phyloP scores from a whole-genome alignment of 2,113 vertebrate genomes.

The Campylomormyrus tamandua region DNA sequence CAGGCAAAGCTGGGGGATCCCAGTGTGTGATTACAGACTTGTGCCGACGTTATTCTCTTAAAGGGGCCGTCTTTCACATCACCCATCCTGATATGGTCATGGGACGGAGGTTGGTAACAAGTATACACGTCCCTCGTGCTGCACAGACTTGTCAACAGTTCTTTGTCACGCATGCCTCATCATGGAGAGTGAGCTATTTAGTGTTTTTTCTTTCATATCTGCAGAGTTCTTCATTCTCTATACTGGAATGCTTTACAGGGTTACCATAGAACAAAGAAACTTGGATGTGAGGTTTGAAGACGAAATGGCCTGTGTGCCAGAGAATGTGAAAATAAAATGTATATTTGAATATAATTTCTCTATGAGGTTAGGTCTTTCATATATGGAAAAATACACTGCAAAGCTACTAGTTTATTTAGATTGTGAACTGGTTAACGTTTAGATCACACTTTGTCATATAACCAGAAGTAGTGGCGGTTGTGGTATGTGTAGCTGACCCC shows the following conservation, averaged over 20 bases:
- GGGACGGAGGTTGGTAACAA: not conserved
- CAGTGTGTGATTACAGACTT: constrained; percentile 31
- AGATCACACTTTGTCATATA: not conserved
- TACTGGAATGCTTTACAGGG: not conserved
- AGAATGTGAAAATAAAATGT: not conserved
- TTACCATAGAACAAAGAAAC: not conserved
- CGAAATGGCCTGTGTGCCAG: not conserved
- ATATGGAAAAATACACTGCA: not conserved
- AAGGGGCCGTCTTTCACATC: not conserved
- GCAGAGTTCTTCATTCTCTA: not conserved
- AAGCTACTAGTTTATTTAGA: not conserved
- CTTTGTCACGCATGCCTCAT: not conserved
- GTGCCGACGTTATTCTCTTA: not conserved
- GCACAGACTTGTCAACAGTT: not conserved
- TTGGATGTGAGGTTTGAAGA: not conserved
- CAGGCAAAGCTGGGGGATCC: constrained; percentile 21
- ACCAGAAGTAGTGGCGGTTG: not conserved
- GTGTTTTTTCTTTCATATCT: not conserved
- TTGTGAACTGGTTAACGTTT: not conserved
- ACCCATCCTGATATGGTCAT: not conserved
- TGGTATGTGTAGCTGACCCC: not conserved
- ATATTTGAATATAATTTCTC: not conserved
- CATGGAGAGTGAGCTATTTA: not conserved
- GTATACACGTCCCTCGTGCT: not conserved
- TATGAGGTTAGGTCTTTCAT: not conserved